Percentiles rank a stretch among this genome's conserved stretches.
Conservation (phyloP, 2,888 invertebrate species). For the Muschampia plurimacula region DNA sequence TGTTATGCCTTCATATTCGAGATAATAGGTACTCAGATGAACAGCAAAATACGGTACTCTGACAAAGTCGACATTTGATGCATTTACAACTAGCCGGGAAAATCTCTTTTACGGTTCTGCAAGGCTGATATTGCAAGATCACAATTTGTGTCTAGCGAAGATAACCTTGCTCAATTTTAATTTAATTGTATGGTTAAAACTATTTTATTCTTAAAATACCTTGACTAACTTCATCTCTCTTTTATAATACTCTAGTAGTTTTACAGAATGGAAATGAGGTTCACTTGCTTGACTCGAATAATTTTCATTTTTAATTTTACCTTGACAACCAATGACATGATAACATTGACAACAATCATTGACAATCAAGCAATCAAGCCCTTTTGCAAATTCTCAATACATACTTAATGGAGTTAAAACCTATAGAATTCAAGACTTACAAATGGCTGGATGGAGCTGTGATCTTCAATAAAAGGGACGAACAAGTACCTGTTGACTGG, state of each 20-base stretch:
- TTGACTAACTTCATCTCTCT: no score
- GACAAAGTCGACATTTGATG: conserved; percentile 31
- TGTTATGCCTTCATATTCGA: conserved; percentile 38
- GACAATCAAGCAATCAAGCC: conserved; percentile 13
- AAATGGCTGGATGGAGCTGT: conserved; percentile 63
- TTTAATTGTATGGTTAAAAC: no score
- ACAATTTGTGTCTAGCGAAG: background rate
- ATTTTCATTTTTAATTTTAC: background rate
- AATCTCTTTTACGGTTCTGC: conserved; percentile 14
- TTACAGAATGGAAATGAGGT: background rate
- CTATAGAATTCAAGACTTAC: conserved; percentile 50
- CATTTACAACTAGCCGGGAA: conserved; percentile 26
- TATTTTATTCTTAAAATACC: no score
- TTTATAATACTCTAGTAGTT: no score
- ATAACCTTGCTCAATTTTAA: background rate
- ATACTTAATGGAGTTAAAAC: conserved; percentile 39
- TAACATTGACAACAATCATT: conserved; percentile 5
- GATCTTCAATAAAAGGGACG: conserved; percentile 62
- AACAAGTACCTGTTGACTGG: conserved; percentile 58
- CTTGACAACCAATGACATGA: conserved; percentile 15
- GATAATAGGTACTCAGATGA: conserved; percentile 34
- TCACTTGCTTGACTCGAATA: background rate
- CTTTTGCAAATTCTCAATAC: conserved; percentile 36
- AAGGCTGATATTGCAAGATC: background rate
- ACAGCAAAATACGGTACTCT: conserved; percentile 35